Conservation (phyloP, 2,888 invertebrate genomes). For the Tryphoninae sp. region DNA sequence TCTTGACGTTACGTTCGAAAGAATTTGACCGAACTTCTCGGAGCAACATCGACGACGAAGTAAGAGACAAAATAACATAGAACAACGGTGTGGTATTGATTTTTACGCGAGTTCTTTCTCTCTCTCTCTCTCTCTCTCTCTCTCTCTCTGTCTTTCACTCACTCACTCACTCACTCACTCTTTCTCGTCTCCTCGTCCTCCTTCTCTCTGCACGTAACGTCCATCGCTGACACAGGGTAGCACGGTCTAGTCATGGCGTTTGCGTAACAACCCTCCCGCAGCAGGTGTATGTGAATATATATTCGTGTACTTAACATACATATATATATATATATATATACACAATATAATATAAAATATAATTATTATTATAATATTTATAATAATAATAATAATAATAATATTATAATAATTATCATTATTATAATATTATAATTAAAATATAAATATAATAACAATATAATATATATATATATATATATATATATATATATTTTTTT, state of each 20-base stretch:
- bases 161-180: constrained; percentile 42
- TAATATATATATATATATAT: too few relatives aligned
- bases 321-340: not conserved
- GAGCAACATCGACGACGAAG: constrained; percentile 42
- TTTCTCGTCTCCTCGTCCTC: constrained; percentile 50
- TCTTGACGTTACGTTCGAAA: constrained; percentile 21
- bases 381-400: too few relatives aligned
- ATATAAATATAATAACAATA: too few relatives aligned
- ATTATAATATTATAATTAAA: too few relatives aligned
- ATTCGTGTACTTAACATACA: not conserved
- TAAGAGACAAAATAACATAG: constrained; percentile 59
- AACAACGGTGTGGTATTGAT: constrained; percentile 67
- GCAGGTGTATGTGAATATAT: constrained; percentile 53
- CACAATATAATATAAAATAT: too few relatives aligned
- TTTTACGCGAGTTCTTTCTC: constrained; percentile 66
- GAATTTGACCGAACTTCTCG: constrained; percentile 47
- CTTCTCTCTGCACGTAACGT: constrained; percentile 66
- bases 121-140: constrained; percentile 47
- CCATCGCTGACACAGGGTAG: constrained; percentile 70
- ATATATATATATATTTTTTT: too few relatives aligned
- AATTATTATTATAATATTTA: too few relatives aligned
- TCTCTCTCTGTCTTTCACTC: constrained; percentile 39
- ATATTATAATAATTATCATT: too few relatives aligned
- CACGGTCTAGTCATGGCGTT: constrained; percentile 69
- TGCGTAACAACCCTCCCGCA: constrained; percentile 62